Conservation (phyloP, 2,888 invertebrate genomes). For the Drosophila parthenogenetica region DNA sequence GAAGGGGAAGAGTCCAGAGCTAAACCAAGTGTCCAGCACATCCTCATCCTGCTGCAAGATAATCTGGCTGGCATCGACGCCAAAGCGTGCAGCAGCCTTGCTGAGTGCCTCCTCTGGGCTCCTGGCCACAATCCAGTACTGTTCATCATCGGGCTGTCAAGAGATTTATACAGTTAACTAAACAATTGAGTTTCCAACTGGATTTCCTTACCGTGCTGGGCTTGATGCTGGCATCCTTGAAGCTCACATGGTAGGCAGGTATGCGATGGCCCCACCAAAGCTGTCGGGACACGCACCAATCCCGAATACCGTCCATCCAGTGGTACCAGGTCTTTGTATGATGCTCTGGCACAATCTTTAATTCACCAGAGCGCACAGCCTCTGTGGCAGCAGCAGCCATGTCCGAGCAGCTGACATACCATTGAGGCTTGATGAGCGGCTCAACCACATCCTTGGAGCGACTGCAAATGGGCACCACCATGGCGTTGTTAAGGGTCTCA, state of each 20-base stretch:
- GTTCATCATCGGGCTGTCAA: slow-evolving; percentile 85
- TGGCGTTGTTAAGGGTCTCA: slow-evolving; percentile 94
- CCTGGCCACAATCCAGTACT: slow-evolving; percentile 92
- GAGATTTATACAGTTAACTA: not conserved
- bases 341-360: slow-evolving; percentile 95
- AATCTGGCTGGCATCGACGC: slow-evolving; percentile 86
- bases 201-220: slow-evolving; percentile 81
- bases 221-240: slow-evolving; percentile 85
- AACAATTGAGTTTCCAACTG: not conserved
- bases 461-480: slow-evolving; percentile 98
- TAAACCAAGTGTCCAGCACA: slow-evolving; percentile 99
- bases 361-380: slow-evolving; percentile 91
- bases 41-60: slow-evolving; percentile 93
- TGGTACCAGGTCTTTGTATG: slow-evolving; percentile 97
- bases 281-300: slow-evolving; percentile 99
- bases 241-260: slow-evolving; percentile 94
- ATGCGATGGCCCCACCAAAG: slow-evolving; percentile 99
- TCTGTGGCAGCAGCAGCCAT: slow-evolving; percentile 95
- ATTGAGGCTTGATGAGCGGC: slow-evolving; percentile 97
- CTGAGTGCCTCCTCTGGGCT: slow-evolving; percentile 90
- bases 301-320: slow-evolving; percentile 98
- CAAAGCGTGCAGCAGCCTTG: slow-evolving; percentile 92
- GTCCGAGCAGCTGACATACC: slow-evolving; percentile 95
- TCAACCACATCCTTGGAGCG: slow-evolving; percentile 99
- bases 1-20: slow-evolving; percentile 98